These are phyloP conservation scores for Polyploca ridens DNA, from an alignment of 2,888 invertebrate genomes.

Conservation along the genomic window DNA sequence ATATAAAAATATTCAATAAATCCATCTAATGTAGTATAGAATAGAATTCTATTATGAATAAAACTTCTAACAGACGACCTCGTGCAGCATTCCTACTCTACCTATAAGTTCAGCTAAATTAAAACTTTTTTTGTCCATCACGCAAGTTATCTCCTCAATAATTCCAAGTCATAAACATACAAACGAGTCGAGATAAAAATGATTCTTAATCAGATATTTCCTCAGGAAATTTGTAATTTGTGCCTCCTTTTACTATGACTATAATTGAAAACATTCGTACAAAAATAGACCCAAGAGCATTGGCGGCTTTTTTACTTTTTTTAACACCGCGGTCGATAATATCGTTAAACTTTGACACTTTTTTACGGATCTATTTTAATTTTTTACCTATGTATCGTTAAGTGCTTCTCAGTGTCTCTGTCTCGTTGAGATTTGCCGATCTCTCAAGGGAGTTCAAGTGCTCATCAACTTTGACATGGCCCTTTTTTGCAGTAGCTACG, in stretches of 20 bases:
- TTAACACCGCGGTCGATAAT: conserved; percentile 52
- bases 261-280: conserved; percentile 72
- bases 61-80: no score
- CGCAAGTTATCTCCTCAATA: not conserved
- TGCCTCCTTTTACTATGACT: conserved; percentile 52
- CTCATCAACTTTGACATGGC: conserved; percentile 17
- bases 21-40: no score
- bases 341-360: conserved; percentile 75
- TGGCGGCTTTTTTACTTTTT: conserved; percentile 49
- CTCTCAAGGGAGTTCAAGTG: conserved; percentile 17
- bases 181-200: conserved; percentile 55
- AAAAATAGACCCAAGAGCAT: conserved; percentile 41
- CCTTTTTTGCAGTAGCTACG: conserved; percentile 14
- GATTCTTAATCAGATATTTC: conserved; percentile 64
- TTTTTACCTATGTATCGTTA: conserved; percentile 51
- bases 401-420: conserved; percentile 62
- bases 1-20: no score
- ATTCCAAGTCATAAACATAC: conserved; percentile 43
- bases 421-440: conserved; percentile 13
- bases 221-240: conserved; percentile 77
- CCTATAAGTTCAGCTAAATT: no score
- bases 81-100: no score
- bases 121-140: no score
- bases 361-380: conserved; percentile 60
- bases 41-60: no score